These are phyloP conservation scores for Hetaerina titia DNA, from an alignment of 2,888 invertebrate species.

Conservation along the genomic window DNA sequence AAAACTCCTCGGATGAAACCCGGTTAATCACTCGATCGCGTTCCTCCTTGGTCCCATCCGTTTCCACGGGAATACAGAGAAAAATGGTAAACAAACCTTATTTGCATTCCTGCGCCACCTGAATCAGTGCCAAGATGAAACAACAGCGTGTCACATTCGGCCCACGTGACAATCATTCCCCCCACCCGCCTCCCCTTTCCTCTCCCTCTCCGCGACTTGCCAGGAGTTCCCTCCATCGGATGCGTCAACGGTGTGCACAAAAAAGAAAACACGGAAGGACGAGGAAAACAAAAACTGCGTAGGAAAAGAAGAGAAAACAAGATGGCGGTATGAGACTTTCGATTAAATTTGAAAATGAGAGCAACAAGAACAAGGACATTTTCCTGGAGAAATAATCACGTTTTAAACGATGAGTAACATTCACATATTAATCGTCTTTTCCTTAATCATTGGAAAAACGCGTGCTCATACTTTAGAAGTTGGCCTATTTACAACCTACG, in stretches of 20 bases:
- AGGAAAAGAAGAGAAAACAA: background rate
- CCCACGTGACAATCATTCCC: constrained; percentile 22
- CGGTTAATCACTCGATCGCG: constrained; percentile 2
- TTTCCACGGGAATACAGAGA: background rate
- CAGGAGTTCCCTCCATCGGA: constrained; percentile 15
- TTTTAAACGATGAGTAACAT: no score
- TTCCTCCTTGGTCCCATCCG: background rate
- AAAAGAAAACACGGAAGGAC: background rate
- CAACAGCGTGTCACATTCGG: constrained; percentile 12
- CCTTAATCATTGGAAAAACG: no score
- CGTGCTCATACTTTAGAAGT: no score
- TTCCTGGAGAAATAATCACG: no score
- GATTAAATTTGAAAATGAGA: background rate
- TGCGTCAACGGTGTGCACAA: background rate
- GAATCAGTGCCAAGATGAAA: constrained; percentile 30
- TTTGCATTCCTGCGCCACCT: background rate
- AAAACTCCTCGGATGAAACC: background rate
- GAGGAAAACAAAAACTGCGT: background rate
- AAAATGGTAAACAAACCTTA: constrained; percentile 39
- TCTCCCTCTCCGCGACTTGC: background rate
- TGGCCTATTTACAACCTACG: no score
- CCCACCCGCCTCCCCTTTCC: background rate
- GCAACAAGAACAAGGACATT: no score
- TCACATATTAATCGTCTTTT: no score
- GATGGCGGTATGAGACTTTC: background rate